Evolutionary conservation across 2,888 invertebrate species (phyloP).

Genomic region (Himalopsyche anomala): DNA sequence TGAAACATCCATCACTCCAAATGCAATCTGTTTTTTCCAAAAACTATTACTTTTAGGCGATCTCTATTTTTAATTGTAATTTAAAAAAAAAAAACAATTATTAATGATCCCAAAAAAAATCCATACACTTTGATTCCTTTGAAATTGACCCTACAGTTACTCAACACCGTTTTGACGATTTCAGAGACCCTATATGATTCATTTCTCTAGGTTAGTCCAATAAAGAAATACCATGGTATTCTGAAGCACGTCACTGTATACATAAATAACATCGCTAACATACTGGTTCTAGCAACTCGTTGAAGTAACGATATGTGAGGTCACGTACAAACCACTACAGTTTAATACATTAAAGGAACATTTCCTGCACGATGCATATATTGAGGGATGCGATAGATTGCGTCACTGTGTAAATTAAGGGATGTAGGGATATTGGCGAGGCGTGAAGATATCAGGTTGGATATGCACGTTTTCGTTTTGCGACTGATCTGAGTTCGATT

Average conservation of each 20-base stretch:
- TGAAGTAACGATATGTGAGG: slow-evolving; percentile 31
- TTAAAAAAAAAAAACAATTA: too few species aligned
- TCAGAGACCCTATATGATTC: too few species aligned
- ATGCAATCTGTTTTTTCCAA: too few species aligned
- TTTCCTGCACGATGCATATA: slow-evolving; percentile 21
- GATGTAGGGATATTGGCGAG: not conserved
- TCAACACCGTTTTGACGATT: too few species aligned
- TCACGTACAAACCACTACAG: slow-evolving; percentile 34
- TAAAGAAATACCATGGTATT: not conserved
- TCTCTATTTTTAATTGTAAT: too few species aligned
- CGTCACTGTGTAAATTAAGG: not conserved
- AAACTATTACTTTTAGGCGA: too few species aligned
- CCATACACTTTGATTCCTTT: too few species aligned
- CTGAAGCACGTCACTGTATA: slow-evolving; percentile 13
- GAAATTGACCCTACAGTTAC: too few species aligned
- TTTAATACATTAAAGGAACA: slow-evolving; percentile 3
- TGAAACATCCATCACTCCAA: too few species aligned
- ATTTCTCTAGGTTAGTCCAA: not conserved
- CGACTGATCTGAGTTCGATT: not conserved
- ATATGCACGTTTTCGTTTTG: slow-evolving; percentile 38
- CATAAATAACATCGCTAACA: not conserved
- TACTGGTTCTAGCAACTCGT: not conserved
- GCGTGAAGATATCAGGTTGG: not conserved
- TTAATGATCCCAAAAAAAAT: too few species aligned
- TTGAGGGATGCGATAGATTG: slow-evolving; percentile 7